Evolutionary conservation across 2,888 invertebrate species (phyloP).

Genomic region (Imbricaverruca yamaguchii): DNA sequence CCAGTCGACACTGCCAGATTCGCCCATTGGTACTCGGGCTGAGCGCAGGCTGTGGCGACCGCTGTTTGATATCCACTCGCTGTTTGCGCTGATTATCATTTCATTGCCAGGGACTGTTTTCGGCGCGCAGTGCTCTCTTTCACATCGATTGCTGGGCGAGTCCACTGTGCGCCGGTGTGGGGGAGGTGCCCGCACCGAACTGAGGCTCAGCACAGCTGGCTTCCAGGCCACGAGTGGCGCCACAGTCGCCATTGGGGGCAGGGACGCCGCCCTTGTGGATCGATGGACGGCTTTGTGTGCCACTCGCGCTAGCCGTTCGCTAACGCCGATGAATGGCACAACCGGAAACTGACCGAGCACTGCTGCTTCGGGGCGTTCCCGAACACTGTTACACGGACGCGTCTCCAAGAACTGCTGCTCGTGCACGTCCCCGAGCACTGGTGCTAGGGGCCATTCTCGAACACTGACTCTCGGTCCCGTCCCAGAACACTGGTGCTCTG

Average conservation of each 20-base stretch:
- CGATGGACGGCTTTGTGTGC: background rate
- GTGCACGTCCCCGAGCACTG: too few species aligned
- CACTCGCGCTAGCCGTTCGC: background rate
- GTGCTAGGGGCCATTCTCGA: too few species aligned
- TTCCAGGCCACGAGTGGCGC: too few species aligned
- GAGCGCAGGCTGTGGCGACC: background rate
- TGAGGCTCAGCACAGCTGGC: too few species aligned
- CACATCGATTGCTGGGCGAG: background rate
- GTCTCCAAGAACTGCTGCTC: too few species aligned
- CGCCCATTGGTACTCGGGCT: background rate
- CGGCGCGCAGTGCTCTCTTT: background rate
- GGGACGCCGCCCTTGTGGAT: background rate
- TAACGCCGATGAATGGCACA: background rate
- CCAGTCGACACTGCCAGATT: background rate
- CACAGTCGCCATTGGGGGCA: too few species aligned
- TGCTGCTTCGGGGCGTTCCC: too few species aligned
- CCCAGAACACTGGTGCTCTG: too few species aligned
- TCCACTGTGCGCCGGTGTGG: background rate
- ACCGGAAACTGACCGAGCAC: background rate
- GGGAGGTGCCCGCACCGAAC: background rate
- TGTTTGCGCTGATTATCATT: conserved; percentile 9
- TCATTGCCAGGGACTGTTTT: conserved; percentile 1
- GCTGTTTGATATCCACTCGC: background rate
- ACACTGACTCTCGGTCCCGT: too few species aligned
- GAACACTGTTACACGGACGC: too few species aligned